Percentiles rank a stretch among this genome's conserved stretches.
Evolutionary conservation across 92 coral and sea anemone genomes (phyloP).

Genomic region (Porites divaricata): DNA sequence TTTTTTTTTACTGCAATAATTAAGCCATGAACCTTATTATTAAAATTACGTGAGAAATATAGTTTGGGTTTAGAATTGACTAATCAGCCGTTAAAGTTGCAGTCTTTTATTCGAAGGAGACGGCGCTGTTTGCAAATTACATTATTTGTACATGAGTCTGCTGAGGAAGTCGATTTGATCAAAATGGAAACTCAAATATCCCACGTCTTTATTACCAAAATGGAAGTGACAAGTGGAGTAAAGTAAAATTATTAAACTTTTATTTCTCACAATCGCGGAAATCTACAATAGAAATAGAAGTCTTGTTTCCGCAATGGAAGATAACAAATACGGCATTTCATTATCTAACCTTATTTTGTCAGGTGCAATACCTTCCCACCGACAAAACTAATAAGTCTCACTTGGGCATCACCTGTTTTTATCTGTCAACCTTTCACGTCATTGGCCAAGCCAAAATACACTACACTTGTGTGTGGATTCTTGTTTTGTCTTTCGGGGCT

Average conservation of each 20-base stretch:
- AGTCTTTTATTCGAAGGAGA: background rate
- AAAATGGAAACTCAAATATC: background rate
- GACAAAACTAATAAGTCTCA: background rate
- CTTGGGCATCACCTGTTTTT: slow-evolving; percentile 26
- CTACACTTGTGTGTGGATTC: slow-evolving; percentile 1
- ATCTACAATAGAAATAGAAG: too few relatives aligned
- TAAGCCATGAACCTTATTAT: background rate
- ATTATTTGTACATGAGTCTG: background rate
- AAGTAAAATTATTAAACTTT: background rate
- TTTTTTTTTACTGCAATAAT: background rate
- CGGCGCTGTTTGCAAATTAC: background rate
- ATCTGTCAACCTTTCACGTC: slow-evolving; percentile 8
- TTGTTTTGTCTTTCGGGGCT: background rate
- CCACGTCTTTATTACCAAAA: background rate
- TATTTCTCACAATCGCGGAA: background rate
- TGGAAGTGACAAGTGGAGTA: background rate
- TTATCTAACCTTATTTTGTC: slow-evolving; percentile 2
- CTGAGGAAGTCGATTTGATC: too few relatives aligned
- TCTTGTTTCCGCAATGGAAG: background rate
- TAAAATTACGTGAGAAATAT: background rate
- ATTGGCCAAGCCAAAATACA: slow-evolving; percentile 6
- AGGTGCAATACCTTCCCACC: slow-evolving; percentile 4
- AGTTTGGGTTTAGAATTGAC: background rate
- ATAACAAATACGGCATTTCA: background rate
- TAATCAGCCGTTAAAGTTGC: background rate